Base-by-base conservation (phyloP, 2,113 vertebrate genomes). In the Xenotilapia leptura region DNA sequence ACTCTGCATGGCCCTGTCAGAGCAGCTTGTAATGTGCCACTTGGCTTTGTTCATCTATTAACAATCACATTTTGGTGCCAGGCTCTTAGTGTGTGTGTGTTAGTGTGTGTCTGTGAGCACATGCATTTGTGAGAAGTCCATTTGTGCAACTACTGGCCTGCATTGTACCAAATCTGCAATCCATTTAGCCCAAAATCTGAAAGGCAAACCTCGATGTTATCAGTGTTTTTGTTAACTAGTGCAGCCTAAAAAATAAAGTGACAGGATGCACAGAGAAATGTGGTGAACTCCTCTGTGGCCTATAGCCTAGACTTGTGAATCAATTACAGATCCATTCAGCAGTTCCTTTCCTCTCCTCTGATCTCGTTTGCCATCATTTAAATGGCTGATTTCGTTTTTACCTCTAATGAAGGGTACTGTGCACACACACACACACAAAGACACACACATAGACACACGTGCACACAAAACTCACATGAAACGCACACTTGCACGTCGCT, bases 391-490 rank as follows among this genome's bases (percentile, higher is more conserved):
- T 93, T 86, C 5, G 53, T 92, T 88, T 91, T 86, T 92, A 87
- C 93, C 91, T 88, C 94, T 94, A 92, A 95, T 90, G 93, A 95
- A 95, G 93, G 89, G 89, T 90, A 94, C 79, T 80, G 84, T 84
- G 84, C 84, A 15, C 88, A 83, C 4, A 86, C 88, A 90, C 92
- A 90, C 84, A 84, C 88, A 90, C 68, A 68, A 4, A 84, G 81
- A 90, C 77, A 60, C 8, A 17, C 70, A 31, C 23, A 12, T 88
- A 84, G 14, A 47, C 77, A 51, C 53, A 36, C 42, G 14, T 49
- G 45, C 79, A 54, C 21, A 19, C 87, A 58, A 85, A 58, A 58
- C 90, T 88, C 90, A 86, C 89, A 87, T 77, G 81, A 87, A 87
- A 84, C 23, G 53, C 90, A 90, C 90, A 85, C 91, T 87, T 31